Conservation (phyloP, 2,888 invertebrate species). For the Athalia cordata region DNA sequence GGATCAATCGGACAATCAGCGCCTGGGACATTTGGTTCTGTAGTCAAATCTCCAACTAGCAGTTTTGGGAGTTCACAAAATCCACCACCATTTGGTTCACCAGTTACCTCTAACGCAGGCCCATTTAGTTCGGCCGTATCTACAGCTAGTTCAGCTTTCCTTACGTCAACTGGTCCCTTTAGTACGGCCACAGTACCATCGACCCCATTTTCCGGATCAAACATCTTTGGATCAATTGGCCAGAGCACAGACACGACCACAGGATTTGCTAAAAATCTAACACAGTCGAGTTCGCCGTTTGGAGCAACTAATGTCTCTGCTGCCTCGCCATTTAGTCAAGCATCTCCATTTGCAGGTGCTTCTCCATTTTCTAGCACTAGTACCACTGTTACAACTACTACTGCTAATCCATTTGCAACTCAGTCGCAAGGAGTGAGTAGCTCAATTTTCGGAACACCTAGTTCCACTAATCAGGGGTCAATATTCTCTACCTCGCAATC, state of each 20-base stretch:
- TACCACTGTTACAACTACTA: slow-evolving; percentile 52
- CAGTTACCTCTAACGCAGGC: slow-evolving; percentile 16
- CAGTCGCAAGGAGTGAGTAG: slow-evolving; percentile 30
- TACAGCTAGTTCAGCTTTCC: slow-evolving; percentile 47
- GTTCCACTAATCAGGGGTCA: slow-evolving; percentile 20
- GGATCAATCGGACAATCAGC: slow-evolving; percentile 51
- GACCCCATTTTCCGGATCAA: slow-evolving; percentile 51
- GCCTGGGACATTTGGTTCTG: slow-evolving; percentile 49
- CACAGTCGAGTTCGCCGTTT: slow-evolving; percentile 11
- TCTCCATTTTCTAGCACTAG: slow-evolving; percentile 53
- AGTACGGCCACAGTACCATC: slow-evolving; percentile 45
- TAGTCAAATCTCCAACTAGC: slow-evolving; percentile 43
- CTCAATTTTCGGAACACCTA: slow-evolving; percentile 52
- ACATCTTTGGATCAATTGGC: slow-evolving; percentile 51
- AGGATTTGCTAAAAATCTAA: slow-evolving; percentile 21
- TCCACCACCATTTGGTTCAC: slow-evolving; percentile 28
- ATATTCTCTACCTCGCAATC: slow-evolving; percentile 14
- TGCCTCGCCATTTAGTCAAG: slow-evolving; percentile 40
- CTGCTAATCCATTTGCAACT: slow-evolving; percentile 47
- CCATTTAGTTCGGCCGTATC: slow-evolving; percentile 42
- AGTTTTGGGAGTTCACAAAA: slow-evolving; percentile 37
- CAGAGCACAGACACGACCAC: slow-evolving; percentile 48
- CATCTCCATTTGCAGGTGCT: slow-evolving; percentile 43
- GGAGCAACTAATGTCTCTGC: slow-evolving; percentile 1
- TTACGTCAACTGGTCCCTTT: slow-evolving; percentile 40